These are phyloP conservation scores for Cheirogaleus medius DNA, from an alignment of 2,113 vertebrate species.

Conservation along the genomic window DNA sequence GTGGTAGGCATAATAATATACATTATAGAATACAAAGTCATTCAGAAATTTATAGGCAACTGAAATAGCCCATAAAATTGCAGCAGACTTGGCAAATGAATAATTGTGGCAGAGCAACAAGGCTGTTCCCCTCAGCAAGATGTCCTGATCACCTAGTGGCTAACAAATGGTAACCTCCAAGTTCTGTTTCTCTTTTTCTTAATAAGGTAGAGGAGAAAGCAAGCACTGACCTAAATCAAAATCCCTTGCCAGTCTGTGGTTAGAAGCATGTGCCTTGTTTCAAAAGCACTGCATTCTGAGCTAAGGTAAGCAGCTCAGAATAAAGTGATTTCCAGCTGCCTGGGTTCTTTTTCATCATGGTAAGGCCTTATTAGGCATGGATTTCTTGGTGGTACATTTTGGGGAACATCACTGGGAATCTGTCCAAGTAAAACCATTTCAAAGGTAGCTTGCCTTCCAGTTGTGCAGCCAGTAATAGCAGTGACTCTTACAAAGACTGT, in stretches of 20 bases:
- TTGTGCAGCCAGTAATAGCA: neutral
- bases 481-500: neutral
- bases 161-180: neutral
- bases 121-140: neutral
- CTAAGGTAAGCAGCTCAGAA: neutral
- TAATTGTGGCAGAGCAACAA: neutral
- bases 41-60: neutral
- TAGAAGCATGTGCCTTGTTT: neutral
- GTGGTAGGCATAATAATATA: neutral
- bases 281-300: neutral
- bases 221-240: neutral
- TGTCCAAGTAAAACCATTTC: neutral
- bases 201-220: neutral
- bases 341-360: neutral
- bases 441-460: neutral
- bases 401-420: neutral
- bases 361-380: neutral
- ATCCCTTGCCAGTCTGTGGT: neutral
- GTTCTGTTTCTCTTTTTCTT: neutral
- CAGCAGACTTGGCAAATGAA: neutral
- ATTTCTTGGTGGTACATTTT: slow-evolving; percentile 7
- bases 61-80: neutral
- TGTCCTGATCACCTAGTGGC: neutral
- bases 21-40: neutral
- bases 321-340: neutral